phyloP scores from a whole-genome alignment of 2,888 invertebrate genomes.

The Dicyrtoma fusca region DNA sequence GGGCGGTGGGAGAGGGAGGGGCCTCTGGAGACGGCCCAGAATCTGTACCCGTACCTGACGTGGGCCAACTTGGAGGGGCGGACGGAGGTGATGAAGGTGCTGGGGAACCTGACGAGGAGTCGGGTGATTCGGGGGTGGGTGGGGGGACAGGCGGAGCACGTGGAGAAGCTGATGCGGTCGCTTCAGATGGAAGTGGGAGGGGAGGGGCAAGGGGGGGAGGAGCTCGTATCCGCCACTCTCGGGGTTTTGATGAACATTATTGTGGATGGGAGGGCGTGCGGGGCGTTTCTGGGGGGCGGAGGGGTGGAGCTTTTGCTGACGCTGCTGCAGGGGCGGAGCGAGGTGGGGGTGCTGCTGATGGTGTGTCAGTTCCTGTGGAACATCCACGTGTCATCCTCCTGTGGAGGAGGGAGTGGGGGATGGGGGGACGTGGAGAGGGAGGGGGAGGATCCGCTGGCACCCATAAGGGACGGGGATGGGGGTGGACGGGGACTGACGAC shows the following conservation, averaged over 20 bases:
- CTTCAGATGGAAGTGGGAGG: conserved; percentile 30
- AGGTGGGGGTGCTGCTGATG: conserved; percentile 50
- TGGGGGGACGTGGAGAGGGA: background rate
- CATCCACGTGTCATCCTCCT: conserved; percentile 43
- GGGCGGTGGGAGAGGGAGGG: conserved; percentile 43
- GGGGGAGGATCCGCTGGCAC: background rate
- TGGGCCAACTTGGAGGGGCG: conserved; percentile 50
- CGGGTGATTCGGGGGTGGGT: conserved; percentile 39
- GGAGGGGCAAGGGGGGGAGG: conserved; percentile 45
- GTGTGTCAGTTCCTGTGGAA: conserved; percentile 54
- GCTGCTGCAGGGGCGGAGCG: conserved; percentile 44
- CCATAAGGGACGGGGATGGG: background rate
- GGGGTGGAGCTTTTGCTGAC: conserved; percentile 48
- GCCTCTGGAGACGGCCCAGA: background rate
- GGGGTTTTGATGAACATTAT: conserved; percentile 55
- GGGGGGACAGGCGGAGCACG: conserved; percentile 27
- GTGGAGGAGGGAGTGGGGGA: background rate
- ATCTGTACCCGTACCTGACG: conserved; percentile 40
- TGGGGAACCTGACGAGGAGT: conserved; percentile 55
- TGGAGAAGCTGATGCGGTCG: conserved; percentile 45
- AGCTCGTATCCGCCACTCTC: conserved; percentile 51
- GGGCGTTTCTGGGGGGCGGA: conserved; percentile 43
- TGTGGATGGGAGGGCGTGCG: conserved; percentile 48
- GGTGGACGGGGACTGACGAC: too few species aligned
- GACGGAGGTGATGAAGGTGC: conserved; percentile 53